These are phyloP conservation scores for Danio choprae DNA, from an alignment of 2,797 vertebrate genomes.

Conservation along the genomic window DNA sequence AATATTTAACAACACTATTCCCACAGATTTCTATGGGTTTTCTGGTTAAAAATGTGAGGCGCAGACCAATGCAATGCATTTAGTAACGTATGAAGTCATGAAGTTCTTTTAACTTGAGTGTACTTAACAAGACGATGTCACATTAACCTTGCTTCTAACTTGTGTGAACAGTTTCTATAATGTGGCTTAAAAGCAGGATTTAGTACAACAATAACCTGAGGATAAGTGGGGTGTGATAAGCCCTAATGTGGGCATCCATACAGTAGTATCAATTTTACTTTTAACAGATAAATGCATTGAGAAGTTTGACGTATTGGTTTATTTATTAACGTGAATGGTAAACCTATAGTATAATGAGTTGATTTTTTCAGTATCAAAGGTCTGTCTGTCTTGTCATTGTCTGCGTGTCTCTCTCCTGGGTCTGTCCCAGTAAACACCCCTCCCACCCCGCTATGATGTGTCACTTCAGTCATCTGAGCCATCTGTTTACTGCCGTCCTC, in stretches of 20 bases:
- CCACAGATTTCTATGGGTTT: too few relatives aligned
- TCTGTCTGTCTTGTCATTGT: constrained; percentile 25
- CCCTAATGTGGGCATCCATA: neutral
- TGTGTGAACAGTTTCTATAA: too few relatives aligned
- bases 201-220: too few relatives aligned
- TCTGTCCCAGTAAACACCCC: constrained; percentile 21
- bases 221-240: too few relatives aligned
- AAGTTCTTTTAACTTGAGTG: too few relatives aligned
- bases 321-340: neutral
- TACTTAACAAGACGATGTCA: too few relatives aligned
- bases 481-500: constrained; percentile 44
- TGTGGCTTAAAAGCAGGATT: too few relatives aligned
- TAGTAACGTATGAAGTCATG: too few relatives aligned
- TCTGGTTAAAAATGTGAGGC: too few relatives aligned
- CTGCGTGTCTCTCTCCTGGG: constrained; percentile 16
- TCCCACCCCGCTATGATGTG: constrained; percentile 19
- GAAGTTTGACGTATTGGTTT: neutral
- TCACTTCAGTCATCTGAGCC: constrained; percentile 49
- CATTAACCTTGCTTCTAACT: too few relatives aligned
- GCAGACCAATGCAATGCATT: too few relatives aligned
- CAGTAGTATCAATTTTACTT: neutral
- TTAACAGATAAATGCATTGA: neutral
- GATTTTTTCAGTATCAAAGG: neutral
- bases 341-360: constrained; percentile 20
- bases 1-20: too few relatives aligned